A percentile compares a stretch with the other conserved stretches of the same genome.
phyloP scores from a whole-genome alignment of 2,888 invertebrate genomes.

The Abrostola triplasia region DNA sequence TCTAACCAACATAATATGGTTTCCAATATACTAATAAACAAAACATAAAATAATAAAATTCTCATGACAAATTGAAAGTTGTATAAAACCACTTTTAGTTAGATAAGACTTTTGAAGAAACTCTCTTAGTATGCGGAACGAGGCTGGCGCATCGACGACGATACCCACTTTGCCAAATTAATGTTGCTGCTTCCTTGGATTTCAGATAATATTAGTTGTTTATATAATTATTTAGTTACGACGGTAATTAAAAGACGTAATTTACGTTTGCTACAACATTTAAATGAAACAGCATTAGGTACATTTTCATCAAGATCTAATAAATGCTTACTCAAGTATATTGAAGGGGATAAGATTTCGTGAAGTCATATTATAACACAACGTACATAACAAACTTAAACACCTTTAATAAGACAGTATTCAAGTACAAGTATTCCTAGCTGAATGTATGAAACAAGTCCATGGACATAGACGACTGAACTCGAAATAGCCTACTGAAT shows the following conservation, averaged over 20 bases:
- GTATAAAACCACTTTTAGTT: slow-evolving; percentile 7
- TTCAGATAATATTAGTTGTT: slow-evolving; percentile 19
- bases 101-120: slow-evolving; percentile 21
- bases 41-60: too few species aligned
- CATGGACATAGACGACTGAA: slow-evolving; percentile 17
- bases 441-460: slow-evolving; percentile 28
- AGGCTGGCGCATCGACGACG: slow-evolving; percentile 21
- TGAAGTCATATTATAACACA: too few species aligned
- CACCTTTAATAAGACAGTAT: not conserved
- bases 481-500: slow-evolving; percentile 45
- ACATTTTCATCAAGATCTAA: too few species aligned
- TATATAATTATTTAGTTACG: not conserved
- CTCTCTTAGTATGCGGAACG: slow-evolving; percentile 36
- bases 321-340: too few species aligned
- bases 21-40: too few species aligned
- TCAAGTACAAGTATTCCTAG: too few species aligned
- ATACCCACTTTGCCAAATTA: slow-evolving; percentile 45
- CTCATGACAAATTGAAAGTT: not conserved
- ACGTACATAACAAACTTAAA: too few species aligned
- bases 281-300: too few species aligned
- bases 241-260: too few species aligned
- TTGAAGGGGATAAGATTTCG: too few species aligned
- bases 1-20: too few species aligned
- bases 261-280: too few species aligned
- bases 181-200: slow-evolving; percentile 19